Percentiles rank a stretch among this genome's conserved stretches.
Conservation (phyloP, 2,797 vertebrate species). For the Pteronotus mesoamericanus region DNA sequence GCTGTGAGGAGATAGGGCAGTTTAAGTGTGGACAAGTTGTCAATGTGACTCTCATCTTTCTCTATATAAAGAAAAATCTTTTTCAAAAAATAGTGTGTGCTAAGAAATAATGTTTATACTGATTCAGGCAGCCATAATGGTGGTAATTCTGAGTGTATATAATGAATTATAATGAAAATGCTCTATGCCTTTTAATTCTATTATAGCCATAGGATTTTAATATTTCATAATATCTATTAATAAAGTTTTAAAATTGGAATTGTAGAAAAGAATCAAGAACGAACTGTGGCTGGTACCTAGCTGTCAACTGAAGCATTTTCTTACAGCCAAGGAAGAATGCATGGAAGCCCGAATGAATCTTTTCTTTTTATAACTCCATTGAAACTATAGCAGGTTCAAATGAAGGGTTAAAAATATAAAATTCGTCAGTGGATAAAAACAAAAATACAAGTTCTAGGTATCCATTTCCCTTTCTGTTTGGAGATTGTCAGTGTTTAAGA, state of each 20-base stretch:
- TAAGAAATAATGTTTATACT: not conserved
- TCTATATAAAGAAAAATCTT: not conserved
- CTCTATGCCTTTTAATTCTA: constrained; percentile 20
- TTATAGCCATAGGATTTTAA: constrained; percentile 67
- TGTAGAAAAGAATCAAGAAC: constrained; percentile 62
- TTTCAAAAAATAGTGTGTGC: not conserved
- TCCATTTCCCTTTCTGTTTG: constrained; percentile 54
- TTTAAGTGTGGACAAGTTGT: not conserved
- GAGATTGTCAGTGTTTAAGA: constrained; percentile 47
- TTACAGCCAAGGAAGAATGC: constrained; percentile 58
- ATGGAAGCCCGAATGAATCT: constrained; percentile 40
- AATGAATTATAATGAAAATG: constrained; percentile 60
- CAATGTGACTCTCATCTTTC: not conserved
- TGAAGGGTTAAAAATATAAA: constrained; percentile 73
- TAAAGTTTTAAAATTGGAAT: constrained; percentile 71
- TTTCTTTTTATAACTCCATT: constrained; percentile 46
- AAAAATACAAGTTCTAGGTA: not conserved
- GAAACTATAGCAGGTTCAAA: constrained; percentile 67
- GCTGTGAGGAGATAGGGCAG: not conserved
- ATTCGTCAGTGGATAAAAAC: constrained; percentile 59
- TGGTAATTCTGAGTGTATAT: constrained; percentile 12
- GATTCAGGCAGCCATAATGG: not conserved
- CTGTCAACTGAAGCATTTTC: constrained; percentile 57
- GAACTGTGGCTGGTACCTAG: constrained; percentile 51
- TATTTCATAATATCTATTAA: constrained; percentile 77